Evolutionary conservation across 2,113 vertebrate genomes (phyloP), one percentile per base, ranked within the genome.

Genomic region (Carlito syrichta): DNA sequence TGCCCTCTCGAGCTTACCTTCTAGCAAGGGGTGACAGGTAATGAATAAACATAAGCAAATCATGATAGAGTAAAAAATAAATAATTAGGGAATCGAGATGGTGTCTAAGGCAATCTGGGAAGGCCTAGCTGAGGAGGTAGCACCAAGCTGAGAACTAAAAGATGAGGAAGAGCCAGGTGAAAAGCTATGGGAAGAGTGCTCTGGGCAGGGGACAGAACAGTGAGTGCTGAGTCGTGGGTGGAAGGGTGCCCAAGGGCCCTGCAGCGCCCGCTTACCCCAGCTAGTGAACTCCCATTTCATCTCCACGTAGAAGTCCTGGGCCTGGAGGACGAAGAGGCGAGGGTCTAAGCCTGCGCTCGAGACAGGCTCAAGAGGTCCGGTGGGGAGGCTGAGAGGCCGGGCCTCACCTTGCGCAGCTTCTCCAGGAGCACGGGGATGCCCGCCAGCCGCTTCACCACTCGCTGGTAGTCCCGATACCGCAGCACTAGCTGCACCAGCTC

Each of bases 271-370:
- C 99, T 98, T 98, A 99, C 99, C 99, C 99, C 99, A 99, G 98
- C 99, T 99, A 30, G 99, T 99, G 97, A 99, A 99, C 96, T 99
- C 99, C 99, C 99, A 99, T 96, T 99, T 99, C 99, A 99, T 99
- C 98, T 99, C 99, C 98, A 99, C 99, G 0, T 99, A 99, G 98
- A 99, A 99, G 97, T 99, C 99, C 98, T 99, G 99, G n/a, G 99
- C 99, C 99, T 99, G 98, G 81, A 89, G 79, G 88, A n/a, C 19
- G 76, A 98, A 88, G 96, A 96, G 95, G 93, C 97, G 88, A 94
- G 95, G 45, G 69, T 40, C 78, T 95, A 45, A 94, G 91, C 84
- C 68, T 74, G 93, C 27, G 8, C 50, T 38, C 22, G 85, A 38
- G 23, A 2, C 25, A 35, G n/a, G 62, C 4, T 14, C 16, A 0